Percentiles rank a stretch among this genome's conserved stretches.
Evolutionary conservation across 2,113 vertebrate species (phyloP).

Genomic region (Nycticebus coucang): DNA sequence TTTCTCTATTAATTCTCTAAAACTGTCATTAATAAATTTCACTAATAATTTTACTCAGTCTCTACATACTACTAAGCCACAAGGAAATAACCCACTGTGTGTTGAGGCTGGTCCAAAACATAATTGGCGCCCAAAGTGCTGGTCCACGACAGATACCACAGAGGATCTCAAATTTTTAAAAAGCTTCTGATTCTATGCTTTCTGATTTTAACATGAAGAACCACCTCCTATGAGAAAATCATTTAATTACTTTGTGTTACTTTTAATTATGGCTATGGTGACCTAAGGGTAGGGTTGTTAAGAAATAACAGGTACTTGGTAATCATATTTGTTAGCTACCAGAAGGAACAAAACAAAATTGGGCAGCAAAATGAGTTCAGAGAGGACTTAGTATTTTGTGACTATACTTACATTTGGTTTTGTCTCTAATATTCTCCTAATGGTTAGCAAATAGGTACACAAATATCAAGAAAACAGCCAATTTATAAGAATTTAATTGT

Average conservation of each 20-base stretch:
- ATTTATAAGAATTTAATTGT: not conserved
- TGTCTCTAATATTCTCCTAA: not conserved
- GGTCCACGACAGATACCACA: no score
- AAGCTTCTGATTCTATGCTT: constrained; percentile 6
- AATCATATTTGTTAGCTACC: not conserved
- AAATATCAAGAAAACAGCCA: not conserved
- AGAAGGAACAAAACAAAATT: not conserved
- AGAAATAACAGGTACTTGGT: not conserved
- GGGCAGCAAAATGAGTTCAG: not conserved
- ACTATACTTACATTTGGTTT: not conserved
- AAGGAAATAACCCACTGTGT: no score
- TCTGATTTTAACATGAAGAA: constrained; percentile 29
- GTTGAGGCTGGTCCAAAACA: no score
- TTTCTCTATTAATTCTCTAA: no score
- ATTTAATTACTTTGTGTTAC: constrained; percentile 35
- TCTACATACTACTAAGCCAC: no score
- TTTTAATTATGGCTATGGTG: constrained; percentile 3
- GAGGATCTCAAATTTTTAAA: not conserved
- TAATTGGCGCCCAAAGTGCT: no score
- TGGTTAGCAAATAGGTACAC: not conserved
- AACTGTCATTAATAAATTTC: no score
- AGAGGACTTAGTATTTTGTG: not conserved
- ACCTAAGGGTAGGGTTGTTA: not conserved
- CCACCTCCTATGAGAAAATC: not conserved
- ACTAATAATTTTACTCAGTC: no score